Percentiles rank a stretch among this genome's conserved stretches.
phyloP scores from a whole-genome alignment of 2,113 vertebrate genomes.

The Muntiacus reevesi region DNA sequence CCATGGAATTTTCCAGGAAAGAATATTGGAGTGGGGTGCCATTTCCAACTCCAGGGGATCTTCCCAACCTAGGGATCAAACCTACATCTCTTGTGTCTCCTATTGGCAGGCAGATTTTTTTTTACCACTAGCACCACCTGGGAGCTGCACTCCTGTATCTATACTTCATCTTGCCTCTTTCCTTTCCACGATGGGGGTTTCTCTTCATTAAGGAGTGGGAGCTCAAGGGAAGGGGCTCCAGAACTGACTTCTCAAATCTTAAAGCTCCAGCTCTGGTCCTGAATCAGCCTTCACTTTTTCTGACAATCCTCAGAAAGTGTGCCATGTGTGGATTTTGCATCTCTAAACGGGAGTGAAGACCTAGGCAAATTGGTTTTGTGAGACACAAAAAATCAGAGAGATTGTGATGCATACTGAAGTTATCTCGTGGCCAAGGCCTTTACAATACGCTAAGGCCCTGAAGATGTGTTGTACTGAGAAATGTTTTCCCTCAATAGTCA shows the following conservation, averaged over 20 bases:
- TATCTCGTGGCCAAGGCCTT: neutral
- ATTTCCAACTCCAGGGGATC: neutral
- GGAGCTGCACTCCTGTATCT: fast-evolving
- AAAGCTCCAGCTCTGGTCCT: too few species aligned
- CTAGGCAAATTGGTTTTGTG: neutral
- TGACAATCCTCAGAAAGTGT: neutral
- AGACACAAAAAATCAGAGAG: neutral
- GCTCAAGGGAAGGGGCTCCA: neutral
- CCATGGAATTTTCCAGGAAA: neutral
- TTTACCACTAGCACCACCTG: fast-evolving
- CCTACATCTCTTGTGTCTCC: neutral
- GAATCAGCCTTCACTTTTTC: neutral
- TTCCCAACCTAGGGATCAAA: neutral
- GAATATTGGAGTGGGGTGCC: neutral
- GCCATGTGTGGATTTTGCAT: fast-evolving
- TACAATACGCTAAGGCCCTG: neutral
- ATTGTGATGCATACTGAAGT: neutral
- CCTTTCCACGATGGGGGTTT: fast-evolving
- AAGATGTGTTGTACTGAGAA: neutral
- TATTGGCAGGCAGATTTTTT: neutral
- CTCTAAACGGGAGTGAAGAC: neutral
- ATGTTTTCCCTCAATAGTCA: neutral
- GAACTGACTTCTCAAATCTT: neutral
- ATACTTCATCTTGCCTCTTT: neutral
- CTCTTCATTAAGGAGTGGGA: neutral